Evolutionary conservation across 2,113 vertebrate species (phyloP).

Genomic region (Pionites leucogaster): DNA sequence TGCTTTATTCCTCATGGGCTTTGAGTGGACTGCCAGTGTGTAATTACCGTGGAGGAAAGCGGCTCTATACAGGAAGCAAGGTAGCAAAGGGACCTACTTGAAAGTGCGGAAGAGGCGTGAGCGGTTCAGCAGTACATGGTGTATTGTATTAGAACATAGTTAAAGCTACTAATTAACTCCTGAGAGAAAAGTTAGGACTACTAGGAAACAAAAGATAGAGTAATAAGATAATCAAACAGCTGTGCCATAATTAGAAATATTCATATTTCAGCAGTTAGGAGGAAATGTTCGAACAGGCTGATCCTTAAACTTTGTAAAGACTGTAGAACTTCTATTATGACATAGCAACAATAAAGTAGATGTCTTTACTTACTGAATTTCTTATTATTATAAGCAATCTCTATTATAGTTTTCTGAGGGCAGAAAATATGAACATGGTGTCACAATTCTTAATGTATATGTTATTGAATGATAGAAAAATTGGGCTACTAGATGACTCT

Average conservation of each 20-base stretch:
- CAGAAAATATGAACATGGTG: background rate
- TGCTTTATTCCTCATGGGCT: background rate
- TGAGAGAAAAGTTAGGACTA: background rate
- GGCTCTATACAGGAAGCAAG: constrained; percentile 51
- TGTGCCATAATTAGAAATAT: background rate
- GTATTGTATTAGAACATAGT: background rate
- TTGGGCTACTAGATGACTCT: background rate
- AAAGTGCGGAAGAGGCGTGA: constrained; percentile 9
- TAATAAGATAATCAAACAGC: background rate
- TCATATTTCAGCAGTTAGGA: background rate
- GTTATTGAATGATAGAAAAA: background rate
- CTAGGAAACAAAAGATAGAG: background rate
- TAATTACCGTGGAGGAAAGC: constrained; percentile 59
- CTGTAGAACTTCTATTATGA: background rate
- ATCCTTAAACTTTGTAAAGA: background rate
- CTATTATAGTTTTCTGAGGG: background rate
- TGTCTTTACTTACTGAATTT: background rate
- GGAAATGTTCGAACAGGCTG: background rate
- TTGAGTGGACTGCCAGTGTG: background rate
- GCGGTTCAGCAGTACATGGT: background rate
- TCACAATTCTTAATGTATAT: background rate
- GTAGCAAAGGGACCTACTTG: constrained; percentile 19
- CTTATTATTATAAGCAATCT: background rate
- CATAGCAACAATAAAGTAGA: background rate
- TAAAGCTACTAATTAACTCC: background rate